These are phyloP conservation scores for Caenorhabditis imperialis DNA, from an alignment of 2,888 invertebrate genomes.

Conservation along the genomic window DNA sequence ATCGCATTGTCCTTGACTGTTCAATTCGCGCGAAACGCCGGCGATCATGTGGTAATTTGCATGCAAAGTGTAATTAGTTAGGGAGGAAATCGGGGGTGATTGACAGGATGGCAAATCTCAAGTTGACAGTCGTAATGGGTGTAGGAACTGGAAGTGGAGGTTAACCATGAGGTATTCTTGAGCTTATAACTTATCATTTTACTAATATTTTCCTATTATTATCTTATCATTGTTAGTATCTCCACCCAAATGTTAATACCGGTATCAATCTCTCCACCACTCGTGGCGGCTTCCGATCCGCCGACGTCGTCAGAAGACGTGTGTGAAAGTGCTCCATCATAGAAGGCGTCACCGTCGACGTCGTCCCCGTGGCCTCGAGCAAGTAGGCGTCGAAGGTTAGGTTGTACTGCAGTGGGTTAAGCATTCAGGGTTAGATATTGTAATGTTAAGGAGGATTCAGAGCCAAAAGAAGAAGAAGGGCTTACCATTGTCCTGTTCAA, in stretches of 20 bases:
- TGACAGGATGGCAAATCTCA: constrained; percentile 12
- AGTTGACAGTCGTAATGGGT: background rate
- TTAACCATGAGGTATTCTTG: background rate
- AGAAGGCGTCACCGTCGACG: constrained; percentile 11
- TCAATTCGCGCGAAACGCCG: constrained; percentile 13
- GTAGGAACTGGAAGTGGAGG: background rate
- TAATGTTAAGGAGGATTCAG: no score
- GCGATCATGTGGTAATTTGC: constrained; percentile 20
- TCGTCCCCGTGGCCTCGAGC: constrained; percentile 7
- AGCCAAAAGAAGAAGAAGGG: no score
- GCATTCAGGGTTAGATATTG: background rate
- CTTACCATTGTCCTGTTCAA: constrained; percentile 35
- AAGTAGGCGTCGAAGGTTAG: constrained; percentile 22
- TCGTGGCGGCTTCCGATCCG: constrained; percentile 22
- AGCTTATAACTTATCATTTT: background rate
- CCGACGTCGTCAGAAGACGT: constrained; percentile 39
- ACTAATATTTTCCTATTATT: background rate
- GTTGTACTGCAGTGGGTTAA: constrained; percentile 38
- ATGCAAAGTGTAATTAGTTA: no score
- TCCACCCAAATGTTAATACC: constrained; percentile 12
- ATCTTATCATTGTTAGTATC: background rate
- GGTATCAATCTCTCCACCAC: constrained; percentile 47
- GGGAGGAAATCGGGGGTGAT: constrained; percentile 23
- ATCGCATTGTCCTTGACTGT: constrained; percentile 23
- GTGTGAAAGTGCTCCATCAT: constrained; percentile 10